phyloP scores from a whole-genome alignment of 2,113 vertebrate genomes.

The Prionailurus bengalensis region DNA sequence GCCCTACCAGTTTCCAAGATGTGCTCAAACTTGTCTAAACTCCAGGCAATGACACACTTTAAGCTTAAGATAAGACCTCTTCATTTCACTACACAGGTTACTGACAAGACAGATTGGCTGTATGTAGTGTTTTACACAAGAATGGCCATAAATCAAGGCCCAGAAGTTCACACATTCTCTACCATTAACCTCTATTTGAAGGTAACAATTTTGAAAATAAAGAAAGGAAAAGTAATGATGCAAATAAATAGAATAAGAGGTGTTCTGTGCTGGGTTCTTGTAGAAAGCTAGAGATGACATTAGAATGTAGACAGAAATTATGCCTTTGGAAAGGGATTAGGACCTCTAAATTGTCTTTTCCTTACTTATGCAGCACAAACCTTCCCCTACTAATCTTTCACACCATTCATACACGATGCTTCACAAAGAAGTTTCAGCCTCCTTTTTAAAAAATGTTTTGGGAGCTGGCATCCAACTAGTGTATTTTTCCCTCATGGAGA shows the following conservation, averaged over 20 bases:
- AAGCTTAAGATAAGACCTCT: slow-evolving; percentile 6
- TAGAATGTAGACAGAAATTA: neutral
- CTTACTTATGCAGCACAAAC: neutral
- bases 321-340: neutral
- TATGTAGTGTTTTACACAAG: neutral
- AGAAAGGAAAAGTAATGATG: neutral
- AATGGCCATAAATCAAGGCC: neutral
- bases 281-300: neutral
- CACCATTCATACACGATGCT: neutral
- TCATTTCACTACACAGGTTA: neutral
- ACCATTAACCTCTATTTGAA: neutral
- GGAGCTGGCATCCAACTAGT: neutral
- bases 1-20: neutral
- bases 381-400: neutral
- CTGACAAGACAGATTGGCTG: neutral
- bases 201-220: neutral
- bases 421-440: slow-evolving; percentile 25
- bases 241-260: slow-evolving; percentile 13
- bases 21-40: neutral
- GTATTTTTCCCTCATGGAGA: neutral
- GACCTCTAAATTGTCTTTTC: neutral
- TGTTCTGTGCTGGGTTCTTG: neutral
- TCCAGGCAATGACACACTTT: neutral
- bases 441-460: neutral
- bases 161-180: neutral